Base-by-base conservation (phyloP, 2,888 invertebrate genomes). In the Ophion obscuratus region DNA sequence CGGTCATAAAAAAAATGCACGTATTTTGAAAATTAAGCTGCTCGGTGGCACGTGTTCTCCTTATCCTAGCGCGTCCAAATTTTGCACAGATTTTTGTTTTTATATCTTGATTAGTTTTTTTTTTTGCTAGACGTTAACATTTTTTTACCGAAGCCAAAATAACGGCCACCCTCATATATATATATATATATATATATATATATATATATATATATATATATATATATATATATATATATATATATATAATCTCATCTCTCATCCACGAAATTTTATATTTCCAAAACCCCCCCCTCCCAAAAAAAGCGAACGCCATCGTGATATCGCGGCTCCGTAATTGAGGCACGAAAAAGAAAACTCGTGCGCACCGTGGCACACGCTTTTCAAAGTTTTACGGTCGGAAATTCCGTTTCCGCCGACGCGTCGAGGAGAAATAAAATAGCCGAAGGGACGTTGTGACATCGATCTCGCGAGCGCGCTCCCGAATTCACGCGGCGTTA, bases 291-390 rank as follows among this genome's bases (percentile, higher is more conserved):
- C n/a, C n/a, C n/a, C n/a, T 36, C 67, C 67, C 40, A 67, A 57
- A 74, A 24, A 80, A 20, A 73, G 80, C 59, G 85, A 80, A 80
- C 80, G 85, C 24, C 61, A 73, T 61, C 36, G 47, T 67, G 76
- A 44, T 76, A 64, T 27, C 27, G 61, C 67, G 59, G 75, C 24
- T 57, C 57, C 40, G 57, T 71, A 6, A 67, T 57, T 61, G 73
- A 64, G 24, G 59, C 27, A 36, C 62, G 64, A 75, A 62, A 73
- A 20, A 14, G 73, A 53, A 62, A 62, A 36, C 24, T 20, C n/a
- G 7, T 40, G 40, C 44, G 47, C 62, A 81, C 73, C 77, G 40
- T 67, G 62, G 81, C 81, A 82, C 61, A 83, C 53, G 75, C 80
- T 73, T 75, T 76, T 68, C 62, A 74, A 75, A 82, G 27, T 66